Conservation (phyloP, 2,797 vertebrate genomes). For the Harpagifer antarcticus region DNA sequence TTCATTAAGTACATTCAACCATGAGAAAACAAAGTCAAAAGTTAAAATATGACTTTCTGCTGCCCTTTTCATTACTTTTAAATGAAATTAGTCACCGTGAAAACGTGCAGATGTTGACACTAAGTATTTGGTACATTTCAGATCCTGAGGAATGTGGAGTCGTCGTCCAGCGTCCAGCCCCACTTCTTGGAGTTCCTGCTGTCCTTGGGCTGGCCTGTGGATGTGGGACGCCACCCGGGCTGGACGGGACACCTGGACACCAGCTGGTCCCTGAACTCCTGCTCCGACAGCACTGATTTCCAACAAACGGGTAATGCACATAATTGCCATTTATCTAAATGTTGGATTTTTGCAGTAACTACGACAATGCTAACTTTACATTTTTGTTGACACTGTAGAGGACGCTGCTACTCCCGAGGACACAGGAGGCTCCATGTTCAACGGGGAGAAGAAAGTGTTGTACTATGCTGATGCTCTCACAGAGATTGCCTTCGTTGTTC, state of each 20-base stretch:
- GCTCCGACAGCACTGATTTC: slow-evolving; percentile 82
- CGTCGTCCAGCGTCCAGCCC: slow-evolving; percentile 91
- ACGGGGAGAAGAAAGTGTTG: slow-evolving; percentile 94
- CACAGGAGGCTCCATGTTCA: slow-evolving; percentile 92
- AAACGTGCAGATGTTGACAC: neutral
- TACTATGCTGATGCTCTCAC: slow-evolving; percentile 97
- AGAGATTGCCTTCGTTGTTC: slow-evolving; percentile 96
- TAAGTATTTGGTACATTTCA: slow-evolving; percentile 57
- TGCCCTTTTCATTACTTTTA: neutral
- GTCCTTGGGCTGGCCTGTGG: slow-evolving; percentile 96
- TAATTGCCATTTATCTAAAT: neutral
- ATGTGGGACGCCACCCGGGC: slow-evolving; percentile 92
- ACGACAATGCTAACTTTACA: neutral
- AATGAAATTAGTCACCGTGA: neutral
- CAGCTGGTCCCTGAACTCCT: slow-evolving; percentile 95
- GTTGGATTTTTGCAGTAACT: neutral
- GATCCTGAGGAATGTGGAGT: slow-evolving; percentile 96
- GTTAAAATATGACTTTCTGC: no score
- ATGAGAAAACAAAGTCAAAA: no score
- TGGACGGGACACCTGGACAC: slow-evolving; percentile 97
- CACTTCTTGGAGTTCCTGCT: slow-evolving; percentile 96
- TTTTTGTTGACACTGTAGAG: slow-evolving; percentile 76
- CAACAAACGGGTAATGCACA: slow-evolving; percentile 84
- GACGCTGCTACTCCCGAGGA: slow-evolving; percentile 88
- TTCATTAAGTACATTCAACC: no score